phyloP scores from a whole-genome alignment of 2,797 vertebrate species.

The Sitta carolinensis region DNA sequence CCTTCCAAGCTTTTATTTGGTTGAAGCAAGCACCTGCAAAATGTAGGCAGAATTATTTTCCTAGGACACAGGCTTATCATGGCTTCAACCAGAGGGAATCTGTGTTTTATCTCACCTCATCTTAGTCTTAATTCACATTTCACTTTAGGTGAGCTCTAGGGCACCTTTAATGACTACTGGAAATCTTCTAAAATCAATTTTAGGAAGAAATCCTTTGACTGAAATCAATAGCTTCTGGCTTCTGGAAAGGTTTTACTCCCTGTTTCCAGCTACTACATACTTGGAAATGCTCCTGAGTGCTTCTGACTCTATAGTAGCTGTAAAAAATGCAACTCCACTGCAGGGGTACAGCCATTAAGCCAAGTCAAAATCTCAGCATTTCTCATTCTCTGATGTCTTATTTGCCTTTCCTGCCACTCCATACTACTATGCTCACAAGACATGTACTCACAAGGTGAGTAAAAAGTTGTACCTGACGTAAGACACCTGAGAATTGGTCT shows the following conservation, averaged over 20 bases:
- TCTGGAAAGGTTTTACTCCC: slow-evolving; percentile 20
- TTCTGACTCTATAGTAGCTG: neutral
- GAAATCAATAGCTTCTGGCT: slow-evolving; percentile 21
- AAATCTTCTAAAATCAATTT: neutral
- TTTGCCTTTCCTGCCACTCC: neutral
- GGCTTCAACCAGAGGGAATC: slow-evolving; percentile 12
- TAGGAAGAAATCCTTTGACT: neutral
- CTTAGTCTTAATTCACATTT: slow-evolving; percentile 29
- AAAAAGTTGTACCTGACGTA: neutral
- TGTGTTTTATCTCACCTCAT: slow-evolving; percentile 32
- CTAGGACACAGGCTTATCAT: neutral
- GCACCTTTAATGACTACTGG: slow-evolving; percentile 26
- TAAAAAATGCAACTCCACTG: neutral
- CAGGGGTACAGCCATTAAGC: neutral
- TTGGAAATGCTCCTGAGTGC: neutral
- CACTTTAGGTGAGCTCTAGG: slow-evolving; percentile 28
- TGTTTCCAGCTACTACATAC: slow-evolving; percentile 8
- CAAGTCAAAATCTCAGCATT: neutral
- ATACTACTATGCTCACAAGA: neutral
- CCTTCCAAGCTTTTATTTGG: neutral
- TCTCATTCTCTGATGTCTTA: neutral
- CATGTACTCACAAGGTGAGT: rapidly evolving
- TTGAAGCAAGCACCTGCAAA: slow-evolving; percentile 7
- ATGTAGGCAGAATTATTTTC: neutral
- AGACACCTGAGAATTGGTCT: neutral